Evolutionary conservation across 35 echinoderm and acorn worm genomes (phyloP).

Genomic region (Heliocidaris erythrogramma): DNA sequence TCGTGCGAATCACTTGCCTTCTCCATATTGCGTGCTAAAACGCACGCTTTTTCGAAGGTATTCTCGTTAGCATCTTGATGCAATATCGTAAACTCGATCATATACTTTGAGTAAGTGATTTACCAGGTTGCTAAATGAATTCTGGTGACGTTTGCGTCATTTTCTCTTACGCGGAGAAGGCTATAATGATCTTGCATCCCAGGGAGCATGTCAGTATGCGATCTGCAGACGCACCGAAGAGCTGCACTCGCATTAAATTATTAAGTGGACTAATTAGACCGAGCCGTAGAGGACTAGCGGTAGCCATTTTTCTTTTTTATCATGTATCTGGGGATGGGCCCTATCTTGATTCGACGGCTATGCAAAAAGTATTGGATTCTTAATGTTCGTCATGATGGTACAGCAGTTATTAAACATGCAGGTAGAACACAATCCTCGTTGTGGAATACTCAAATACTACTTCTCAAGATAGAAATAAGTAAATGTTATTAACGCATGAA

Average conservation of each 20-base stretch:
- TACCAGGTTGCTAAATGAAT: slow-evolving; percentile 15
- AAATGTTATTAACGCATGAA: too few species aligned
- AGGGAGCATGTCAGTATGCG: not conserved
- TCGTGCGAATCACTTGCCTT: not conserved
- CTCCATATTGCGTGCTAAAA: slow-evolving; percentile 34
- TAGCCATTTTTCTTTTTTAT: not conserved
- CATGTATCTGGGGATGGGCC: not conserved
- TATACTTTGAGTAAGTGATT: slow-evolving; percentile 45
- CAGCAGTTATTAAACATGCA: not conserved
- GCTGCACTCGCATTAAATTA: slow-evolving; percentile 10
- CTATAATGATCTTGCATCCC: slow-evolving; percentile 29
- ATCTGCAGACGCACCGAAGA: slow-evolving; percentile 16
- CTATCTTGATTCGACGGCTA: not conserved
- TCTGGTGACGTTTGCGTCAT: slow-evolving; percentile 13
- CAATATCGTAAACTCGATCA: slow-evolving; percentile 47
- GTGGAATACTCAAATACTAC: not conserved
- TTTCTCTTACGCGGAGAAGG: not conserved
- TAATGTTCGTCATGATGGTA: not conserved
- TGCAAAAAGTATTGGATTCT: not conserved
- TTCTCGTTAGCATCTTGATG: slow-evolving; percentile 10
- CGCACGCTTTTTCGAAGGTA: not conserved
- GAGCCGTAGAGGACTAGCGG: not conserved
- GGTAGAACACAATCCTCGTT: not conserved
- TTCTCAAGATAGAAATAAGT: too few species aligned
- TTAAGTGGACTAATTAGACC: slow-evolving; percentile 42